Percentiles rank a stretch among this genome's conserved stretches.
Evolutionary conservation across 1,140 invertebrate genomes (phyloP).

Genomic region (Drosophila carrolli): DNA sequence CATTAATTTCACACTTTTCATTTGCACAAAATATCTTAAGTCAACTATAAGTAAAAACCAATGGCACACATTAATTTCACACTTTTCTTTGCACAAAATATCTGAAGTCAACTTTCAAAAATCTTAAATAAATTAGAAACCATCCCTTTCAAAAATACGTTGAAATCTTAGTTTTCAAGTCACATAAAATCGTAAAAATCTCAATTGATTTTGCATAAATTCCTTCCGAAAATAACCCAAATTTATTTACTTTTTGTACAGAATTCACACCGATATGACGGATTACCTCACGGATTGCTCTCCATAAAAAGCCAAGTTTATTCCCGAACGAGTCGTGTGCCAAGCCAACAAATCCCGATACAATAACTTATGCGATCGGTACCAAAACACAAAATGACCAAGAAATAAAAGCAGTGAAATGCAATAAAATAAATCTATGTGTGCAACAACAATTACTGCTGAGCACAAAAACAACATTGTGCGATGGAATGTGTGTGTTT

Average conservation of each 20-base stretch:
- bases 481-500: constrained; percentile 9
- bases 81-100: too few species aligned
- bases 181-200: constrained; percentile 36
- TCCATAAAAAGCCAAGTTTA: constrained; percentile 4
- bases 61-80: too few species aligned
- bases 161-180: constrained; percentile 8
- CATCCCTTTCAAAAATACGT: not conserved
- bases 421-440: constrained; percentile 39
- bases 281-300: constrained; percentile 25
- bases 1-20: too few species aligned
- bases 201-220: constrained; percentile 32
- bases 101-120: not conserved
- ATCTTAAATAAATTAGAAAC: not conserved
- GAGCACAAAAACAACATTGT: constrained; percentile 46
- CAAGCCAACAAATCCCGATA: constrained; percentile 16
- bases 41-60: too few species aligned
- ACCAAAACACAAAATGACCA: constrained; percentile 18
- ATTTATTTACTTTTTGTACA: constrained; percentile 24
- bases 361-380: constrained; percentile 27
- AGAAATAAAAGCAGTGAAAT: constrained; percentile 35
- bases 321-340: constrained; percentile 21
- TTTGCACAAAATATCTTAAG: too few species aligned
- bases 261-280: constrained; percentile 24
- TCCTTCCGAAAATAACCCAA: constrained; percentile 16
- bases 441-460: constrained; percentile 21